Conservation (phyloP, 1,140 invertebrate species). For the Calephelis nemesis region DNA sequence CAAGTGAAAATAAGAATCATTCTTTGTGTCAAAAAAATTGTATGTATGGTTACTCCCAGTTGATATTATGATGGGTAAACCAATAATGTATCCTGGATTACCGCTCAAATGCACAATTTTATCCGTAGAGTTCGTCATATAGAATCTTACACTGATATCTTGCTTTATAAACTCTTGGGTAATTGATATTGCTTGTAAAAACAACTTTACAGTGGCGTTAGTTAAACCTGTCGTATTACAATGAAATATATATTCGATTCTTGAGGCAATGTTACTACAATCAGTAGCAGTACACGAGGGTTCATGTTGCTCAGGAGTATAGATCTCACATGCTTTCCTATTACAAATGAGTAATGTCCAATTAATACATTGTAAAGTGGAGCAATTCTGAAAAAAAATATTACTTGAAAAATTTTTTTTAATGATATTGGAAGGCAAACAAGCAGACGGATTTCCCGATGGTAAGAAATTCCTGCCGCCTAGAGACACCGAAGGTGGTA, state of each 20-base stretch:
- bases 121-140: slow-evolving; percentile 49
- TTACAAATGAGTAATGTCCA: slow-evolving; percentile 53
- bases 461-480: too few species aligned
- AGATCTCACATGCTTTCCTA: slow-evolving; percentile 38
- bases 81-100: slow-evolving; percentile 53
- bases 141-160: slow-evolving; percentile 52
- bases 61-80: slow-evolving; percentile 52
- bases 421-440: too few species aligned
- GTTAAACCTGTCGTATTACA: slow-evolving; percentile 50
- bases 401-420: neutral
- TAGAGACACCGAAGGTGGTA: too few species aligned
- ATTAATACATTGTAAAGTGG: slow-evolving; percentile 51
- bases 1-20: slow-evolving; percentile 32
- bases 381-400: slow-evolving; percentile 56
- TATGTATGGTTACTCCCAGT: slow-evolving; percentile 49
- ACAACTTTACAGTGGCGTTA: slow-evolving; percentile 50
- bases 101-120: slow-evolving; percentile 54
- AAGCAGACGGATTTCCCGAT: too few species aligned
- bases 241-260: slow-evolving; percentile 55
- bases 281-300: slow-evolving; percentile 46
- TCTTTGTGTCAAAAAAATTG: slow-evolving; percentile 47
- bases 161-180: slow-evolving; percentile 43
- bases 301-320: slow-evolving; percentile 47
- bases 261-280: slow-evolving; percentile 53
- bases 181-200: slow-evolving; percentile 39